Evolutionary conservation across 2,888 invertebrate species (phyloP), one percentile per base, ranked within the genome.

Genomic region (Tethea ocularis): DNA sequence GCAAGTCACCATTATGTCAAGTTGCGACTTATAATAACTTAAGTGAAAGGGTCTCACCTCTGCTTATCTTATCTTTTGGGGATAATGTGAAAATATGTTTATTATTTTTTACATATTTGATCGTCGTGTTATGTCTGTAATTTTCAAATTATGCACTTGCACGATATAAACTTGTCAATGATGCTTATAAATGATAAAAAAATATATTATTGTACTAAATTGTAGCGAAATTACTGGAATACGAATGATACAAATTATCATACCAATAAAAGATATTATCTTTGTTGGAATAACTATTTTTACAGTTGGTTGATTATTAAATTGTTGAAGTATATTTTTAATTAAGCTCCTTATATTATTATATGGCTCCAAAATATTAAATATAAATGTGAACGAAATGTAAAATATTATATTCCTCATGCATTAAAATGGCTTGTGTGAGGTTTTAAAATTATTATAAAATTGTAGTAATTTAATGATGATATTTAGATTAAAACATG

Each of bases 221-320:
- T 20, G 3, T 46, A 46, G 46, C n/a, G 6, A 20, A 46, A 46
- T 46, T 2, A 46, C 46, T n/a, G 17, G 6, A 46, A 46, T 20
- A 20, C 15, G n/a, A n/a, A 38, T 20, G 0, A 46, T 46, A 7
- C n/a, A 41, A 41, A 41, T 41, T 41, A 3, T 41, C 17, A 17
- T 41, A 41, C 46, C n/a, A 46, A 20, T 10, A 61, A 69, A 64
- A 67, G 62, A 72, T 74, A 76, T 56, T 76, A 77, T 41, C 41
- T 20, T n/a, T 78, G 82, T 78, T 78, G 70, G 66, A 69, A 70
- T 75, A 63, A 76, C 71, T 77, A 74, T 77, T 80, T 80, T 77
- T 77, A 80, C 75, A 76, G 66, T 74, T 69, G 71, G 63, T 67
- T 54, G 22, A 22, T 54, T 71, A 73, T 75, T 74, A 67, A 74